Conservation (phyloP, 1,140 invertebrate genomes). For the Neodiprion virginianus region DNA sequence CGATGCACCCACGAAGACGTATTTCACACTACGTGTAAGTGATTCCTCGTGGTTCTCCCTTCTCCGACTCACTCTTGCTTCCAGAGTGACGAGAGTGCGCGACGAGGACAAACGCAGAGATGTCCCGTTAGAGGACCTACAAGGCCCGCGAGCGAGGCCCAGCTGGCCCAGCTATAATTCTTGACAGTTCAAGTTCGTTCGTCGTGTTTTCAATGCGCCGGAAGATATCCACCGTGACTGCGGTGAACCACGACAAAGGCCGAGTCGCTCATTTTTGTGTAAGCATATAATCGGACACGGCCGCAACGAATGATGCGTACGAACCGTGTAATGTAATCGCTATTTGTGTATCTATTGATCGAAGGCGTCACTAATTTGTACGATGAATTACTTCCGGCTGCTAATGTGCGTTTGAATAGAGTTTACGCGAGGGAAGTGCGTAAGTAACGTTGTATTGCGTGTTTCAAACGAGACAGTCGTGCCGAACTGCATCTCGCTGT, state of each 20-base stretch:
- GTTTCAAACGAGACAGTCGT: too few relatives aligned
- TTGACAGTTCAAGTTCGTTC: conserved; percentile 32
- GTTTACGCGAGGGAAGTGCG: conserved; percentile 2
- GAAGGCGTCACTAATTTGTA: neutral
- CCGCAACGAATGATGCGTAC: neutral
- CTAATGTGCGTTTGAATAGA: neutral
- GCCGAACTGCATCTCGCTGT: too few relatives aligned
- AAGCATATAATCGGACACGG: too few relatives aligned
- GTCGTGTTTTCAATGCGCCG: conserved; percentile 19
- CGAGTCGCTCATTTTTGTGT: too few relatives aligned
- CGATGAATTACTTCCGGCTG: neutral
- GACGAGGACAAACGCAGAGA: neutral
- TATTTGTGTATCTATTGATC: neutral
- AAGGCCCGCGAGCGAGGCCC: conserved; percentile 39
- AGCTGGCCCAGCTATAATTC: conserved; percentile 14
- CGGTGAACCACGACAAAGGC: neutral
- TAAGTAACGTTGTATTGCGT: neutral
- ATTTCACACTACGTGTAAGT: neutral
- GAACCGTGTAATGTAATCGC: neutral
- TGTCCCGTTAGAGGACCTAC: conserved; percentile 60
- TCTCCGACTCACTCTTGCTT: neutral
- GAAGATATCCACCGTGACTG: neutral
- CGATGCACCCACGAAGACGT: neutral
- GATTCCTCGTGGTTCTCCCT: neutral
- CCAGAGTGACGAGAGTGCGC: neutral